Conservation (phyloP, 2,888 invertebrate species). For the Xiphydria camelus region DNA sequence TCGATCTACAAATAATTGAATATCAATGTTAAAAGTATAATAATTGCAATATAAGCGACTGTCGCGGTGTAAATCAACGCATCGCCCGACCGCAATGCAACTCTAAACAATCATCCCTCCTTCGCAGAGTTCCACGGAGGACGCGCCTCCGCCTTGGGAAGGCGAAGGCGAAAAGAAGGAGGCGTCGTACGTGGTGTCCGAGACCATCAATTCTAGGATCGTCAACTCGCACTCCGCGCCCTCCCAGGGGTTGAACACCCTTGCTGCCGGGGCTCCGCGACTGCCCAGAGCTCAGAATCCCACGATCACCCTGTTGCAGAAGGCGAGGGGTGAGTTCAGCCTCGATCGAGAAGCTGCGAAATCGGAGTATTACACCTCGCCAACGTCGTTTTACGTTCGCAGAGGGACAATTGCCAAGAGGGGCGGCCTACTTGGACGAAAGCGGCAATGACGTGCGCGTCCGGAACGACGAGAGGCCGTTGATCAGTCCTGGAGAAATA, state of each 20-base stretch:
- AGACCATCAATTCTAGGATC: constrained; percentile 46
- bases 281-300: constrained; percentile 84
- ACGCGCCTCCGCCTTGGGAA: constrained; percentile 22
- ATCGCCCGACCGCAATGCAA: too few relatives aligned
- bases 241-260: constrained; percentile 63
- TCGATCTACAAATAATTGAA: too few relatives aligned
- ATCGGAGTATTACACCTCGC: not conserved
- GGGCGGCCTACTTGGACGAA: constrained; percentile 73
- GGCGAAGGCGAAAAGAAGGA: constrained; percentile 33
- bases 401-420: constrained; percentile 84
- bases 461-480: constrained; percentile 39
- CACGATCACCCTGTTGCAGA: constrained; percentile 83
- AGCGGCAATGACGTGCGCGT: constrained; percentile 22
- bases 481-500: constrained; percentile 49
- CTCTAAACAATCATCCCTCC: too few relatives aligned
- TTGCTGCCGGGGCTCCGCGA: constrained; percentile 54
- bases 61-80: too few relatives aligned
- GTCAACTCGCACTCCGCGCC: constrained; percentile 66
- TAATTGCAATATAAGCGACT: too few relatives aligned
- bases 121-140: constrained; percentile 13
- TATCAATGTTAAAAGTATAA: not conserved
- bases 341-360: not conserved
- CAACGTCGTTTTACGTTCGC: constrained; percentile 47
- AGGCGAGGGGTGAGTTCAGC: constrained; percentile 79
- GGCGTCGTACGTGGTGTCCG: constrained; percentile 27